phyloP scores from a whole-genome alignment of 1,140 invertebrate species.

The Bombus sylvicola region DNA sequence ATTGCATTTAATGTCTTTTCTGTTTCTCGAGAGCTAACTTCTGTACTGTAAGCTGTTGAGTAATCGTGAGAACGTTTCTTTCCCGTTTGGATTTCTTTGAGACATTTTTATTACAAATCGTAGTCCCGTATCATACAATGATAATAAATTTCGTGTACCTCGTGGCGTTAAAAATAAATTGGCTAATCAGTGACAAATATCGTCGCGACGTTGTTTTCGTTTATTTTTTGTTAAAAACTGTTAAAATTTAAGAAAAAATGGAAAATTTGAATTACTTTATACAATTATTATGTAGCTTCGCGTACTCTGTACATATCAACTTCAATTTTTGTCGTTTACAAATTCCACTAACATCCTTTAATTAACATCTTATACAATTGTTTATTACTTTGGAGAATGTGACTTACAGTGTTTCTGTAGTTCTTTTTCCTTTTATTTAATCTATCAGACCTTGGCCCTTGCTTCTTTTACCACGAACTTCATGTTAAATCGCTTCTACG shows the following conservation, averaged over 20 bases:
- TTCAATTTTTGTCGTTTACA: no score
- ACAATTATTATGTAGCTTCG: no score
- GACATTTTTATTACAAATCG: neutral
- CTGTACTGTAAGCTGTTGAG: neutral
- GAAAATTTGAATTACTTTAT: no score
- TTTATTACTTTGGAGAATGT: no score
- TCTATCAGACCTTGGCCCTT: neutral
- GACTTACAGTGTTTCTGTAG: no score
- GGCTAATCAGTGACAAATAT: neutral
- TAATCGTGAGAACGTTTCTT: neutral
- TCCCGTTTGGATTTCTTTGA: no score
- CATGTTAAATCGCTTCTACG: constrained; percentile 1
- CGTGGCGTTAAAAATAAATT: neutral
- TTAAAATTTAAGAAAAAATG: no score
- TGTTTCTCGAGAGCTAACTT: neutral
- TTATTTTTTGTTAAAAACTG: no score
- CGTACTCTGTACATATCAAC: no score
- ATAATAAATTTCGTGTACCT: neutral
- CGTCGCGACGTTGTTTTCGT: neutral
- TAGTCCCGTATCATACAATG: neutral
- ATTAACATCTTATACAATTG: no score
- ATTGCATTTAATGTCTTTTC: neutral
- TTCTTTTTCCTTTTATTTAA: neutral
- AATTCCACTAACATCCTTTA: no score
- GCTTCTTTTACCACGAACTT: neutral